Percentiles rank a stretch among this genome's conserved stretches.
These are phyloP conservation scores for Labeo rohita DNA, from an alignment of 2,113 vertebrate species.

Conservation along the genomic window DNA sequence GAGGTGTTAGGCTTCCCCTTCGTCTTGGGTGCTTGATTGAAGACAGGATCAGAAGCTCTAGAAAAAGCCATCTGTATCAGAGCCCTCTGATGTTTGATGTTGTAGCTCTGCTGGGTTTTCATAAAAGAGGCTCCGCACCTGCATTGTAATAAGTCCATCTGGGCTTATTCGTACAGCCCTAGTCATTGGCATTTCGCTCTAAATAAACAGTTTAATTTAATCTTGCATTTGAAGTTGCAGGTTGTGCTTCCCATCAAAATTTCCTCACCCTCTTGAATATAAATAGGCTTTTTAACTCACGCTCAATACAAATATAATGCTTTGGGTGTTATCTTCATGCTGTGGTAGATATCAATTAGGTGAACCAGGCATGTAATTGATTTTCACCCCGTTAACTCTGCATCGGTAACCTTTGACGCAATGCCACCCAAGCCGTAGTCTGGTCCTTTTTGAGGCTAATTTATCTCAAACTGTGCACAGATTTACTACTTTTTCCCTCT, in stretches of 20 bases:
- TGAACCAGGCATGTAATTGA: conserved; percentile 79
- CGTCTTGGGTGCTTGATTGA: conserved; percentile 47
- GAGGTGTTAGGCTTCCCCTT: conserved; percentile 33
- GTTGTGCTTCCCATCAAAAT: conserved; percentile 55
- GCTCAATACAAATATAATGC: conserved; percentile 59
- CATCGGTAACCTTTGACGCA: conserved; percentile 65
- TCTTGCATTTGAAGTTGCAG: conserved; percentile 38
- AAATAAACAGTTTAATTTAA: conserved; percentile 51
- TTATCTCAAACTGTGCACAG: conserved; percentile 61
- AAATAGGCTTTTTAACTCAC: conserved; percentile 60
- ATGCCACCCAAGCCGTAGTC: conserved; percentile 43
- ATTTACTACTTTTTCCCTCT: conserved; percentile 58
- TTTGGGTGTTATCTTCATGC: conserved; percentile 72
- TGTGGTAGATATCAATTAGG: conserved; percentile 77
- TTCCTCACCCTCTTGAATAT: conserved; percentile 57
- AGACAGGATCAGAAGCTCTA: conserved; percentile 44
- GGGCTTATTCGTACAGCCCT: conserved; percentile 5
- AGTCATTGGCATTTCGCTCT: conserved; percentile 30
- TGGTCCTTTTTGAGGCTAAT: conserved; percentile 55
- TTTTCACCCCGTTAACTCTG: conserved; percentile 76
- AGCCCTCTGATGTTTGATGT: conserved; percentile 50
- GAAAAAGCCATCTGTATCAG: conserved; percentile 37
- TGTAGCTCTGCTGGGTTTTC: conserved; percentile 40
- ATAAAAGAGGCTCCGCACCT: conserved; percentile 41
- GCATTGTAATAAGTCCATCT: conserved; percentile 45